Evolutionary conservation across 2,113 vertebrate genomes (phyloP), one percentile per base, ranked within the genome.

Genomic region (Megaleporinus macrocephalus): DNA sequence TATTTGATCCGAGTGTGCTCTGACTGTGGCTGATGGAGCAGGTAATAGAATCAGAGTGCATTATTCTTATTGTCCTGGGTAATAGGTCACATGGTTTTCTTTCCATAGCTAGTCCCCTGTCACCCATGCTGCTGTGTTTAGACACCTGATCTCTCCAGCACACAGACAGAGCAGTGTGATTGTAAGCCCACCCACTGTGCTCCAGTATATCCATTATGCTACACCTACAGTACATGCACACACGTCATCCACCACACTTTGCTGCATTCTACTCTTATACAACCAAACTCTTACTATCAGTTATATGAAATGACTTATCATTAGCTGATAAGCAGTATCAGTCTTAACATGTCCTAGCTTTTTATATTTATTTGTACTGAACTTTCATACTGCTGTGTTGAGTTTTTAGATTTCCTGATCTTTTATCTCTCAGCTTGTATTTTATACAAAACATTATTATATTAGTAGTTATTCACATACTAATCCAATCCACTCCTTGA

Each of bases 11-110:
- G 70, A 41, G 73, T 33, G 10, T 81, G 36, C 22, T 69, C 33
- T 66, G 49, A 76, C 82, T 53, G 76, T 11, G 84, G 81, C 68
- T 85, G 84, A 44, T 87, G 90, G 89, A 90, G 89, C 86, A 53
- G 61, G 14, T 82, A 87, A 89, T 86, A 83, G 88, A 90, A 88
- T 84, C 87, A 14, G 63, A 66, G 86, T 93, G 84, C 84, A 93
- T 94, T 91, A 92, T 94, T 93, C 84, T 93, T 78, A 53, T 0
- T 75, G 74, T 53, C 71, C 83, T 3, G 70, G 18, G 85, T 86
- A 85, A 94, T 90, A 70, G 80, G 79, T 93, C 88, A 86, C 92
- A 61, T 70, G 13, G 83, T 77, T 69, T 76, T 53, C 36, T 88
- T 83, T 85, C 86, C 53, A 77, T 74, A 61, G 62, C 80, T 41